These are phyloP conservation scores for Rhynchotus rufescens DNA, from an alignment of 2,797 vertebrate species.

Conservation along the genomic window DNA sequence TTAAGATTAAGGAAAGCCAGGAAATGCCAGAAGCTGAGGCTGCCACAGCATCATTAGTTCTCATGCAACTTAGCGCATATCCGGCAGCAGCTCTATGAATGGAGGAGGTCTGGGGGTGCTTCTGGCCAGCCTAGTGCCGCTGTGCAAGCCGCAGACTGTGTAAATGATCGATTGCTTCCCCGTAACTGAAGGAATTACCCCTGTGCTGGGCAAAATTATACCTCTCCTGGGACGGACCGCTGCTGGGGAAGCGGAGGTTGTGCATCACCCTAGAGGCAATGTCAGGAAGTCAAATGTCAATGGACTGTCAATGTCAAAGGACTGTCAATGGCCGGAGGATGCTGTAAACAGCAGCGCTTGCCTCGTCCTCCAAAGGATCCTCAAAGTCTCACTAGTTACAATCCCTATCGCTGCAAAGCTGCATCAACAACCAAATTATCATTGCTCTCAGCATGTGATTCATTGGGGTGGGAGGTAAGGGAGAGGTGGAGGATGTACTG, in stretches of 20 bases:
- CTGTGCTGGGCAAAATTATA: neutral
- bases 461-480: neutral
- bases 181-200: neutral
- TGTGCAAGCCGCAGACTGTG: accelerated
- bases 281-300: neutral
- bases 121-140: neutral
- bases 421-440: neutral
- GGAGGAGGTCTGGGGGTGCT: neutral
- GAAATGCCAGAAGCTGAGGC: constrained; percentile 53
- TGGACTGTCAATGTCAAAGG: too few relatives aligned
- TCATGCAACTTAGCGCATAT: neutral
- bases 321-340: neutral
- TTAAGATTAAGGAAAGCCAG: constrained; percentile 60
- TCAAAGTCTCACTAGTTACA: neutral
- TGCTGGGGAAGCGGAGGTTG: neutral
- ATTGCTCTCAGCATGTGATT: neutral
- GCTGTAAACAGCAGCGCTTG: neutral
- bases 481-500: neutral
- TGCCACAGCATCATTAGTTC: neutral
- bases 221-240: accelerated
- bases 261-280: neutral
- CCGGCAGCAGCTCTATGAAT: neutral
- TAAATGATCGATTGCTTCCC: neutral
- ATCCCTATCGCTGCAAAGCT: neutral
- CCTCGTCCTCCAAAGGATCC: neutral